Evolutionary conservation across 2,888 invertebrate genomes (phyloP), one percentile per base, ranked within the genome.

Genomic region (Cerceris ruficornis): DNA sequence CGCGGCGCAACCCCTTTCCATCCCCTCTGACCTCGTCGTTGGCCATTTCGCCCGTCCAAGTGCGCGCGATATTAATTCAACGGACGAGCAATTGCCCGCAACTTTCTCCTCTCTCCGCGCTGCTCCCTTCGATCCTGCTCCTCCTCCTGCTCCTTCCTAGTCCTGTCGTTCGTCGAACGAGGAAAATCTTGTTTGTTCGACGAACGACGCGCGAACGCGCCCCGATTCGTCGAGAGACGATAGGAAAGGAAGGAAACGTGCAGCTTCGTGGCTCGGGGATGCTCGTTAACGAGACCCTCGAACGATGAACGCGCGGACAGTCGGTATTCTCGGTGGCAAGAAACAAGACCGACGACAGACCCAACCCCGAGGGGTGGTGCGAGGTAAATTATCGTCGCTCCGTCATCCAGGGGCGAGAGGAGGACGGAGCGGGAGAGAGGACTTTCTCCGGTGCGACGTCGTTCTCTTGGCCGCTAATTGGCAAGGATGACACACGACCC

Each of bases 401-500:
- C 77, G 87, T 88, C 88, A 86, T 84, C 84, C 41, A 74, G 9
- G 49, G 17, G 41, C 8, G 49, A 62, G 17, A 15, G 14, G 39
- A 14, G 9, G 61, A 70, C 49, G 54, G 54, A 55, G 65, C 49
- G 65, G 75, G 77, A 75, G 71, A 66, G 57, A 39, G 17, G 15
- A 54, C 9, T 9, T 7, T n/a, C 41, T 49, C 58, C 73, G 58
- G 58, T 64, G 42, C 58, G 71, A 75, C 70, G 75, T 78, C 69
- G 86, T 84, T 89, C 88, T 88, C 88, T 88, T 70, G 74, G 81
- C 57, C 87, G 85, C 91, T 92, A 92, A 92, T 92, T 92, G 91
- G 91, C 91, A 90, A 86, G 90, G 87, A 91, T 92, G 92, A 92
- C 87, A 86, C 88, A 92, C 91, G 88, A 89, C 84, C 81, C 83